phyloP scores from a whole-genome alignment of 2,888 invertebrate genomes.

The Endomychus coccineus region DNA sequence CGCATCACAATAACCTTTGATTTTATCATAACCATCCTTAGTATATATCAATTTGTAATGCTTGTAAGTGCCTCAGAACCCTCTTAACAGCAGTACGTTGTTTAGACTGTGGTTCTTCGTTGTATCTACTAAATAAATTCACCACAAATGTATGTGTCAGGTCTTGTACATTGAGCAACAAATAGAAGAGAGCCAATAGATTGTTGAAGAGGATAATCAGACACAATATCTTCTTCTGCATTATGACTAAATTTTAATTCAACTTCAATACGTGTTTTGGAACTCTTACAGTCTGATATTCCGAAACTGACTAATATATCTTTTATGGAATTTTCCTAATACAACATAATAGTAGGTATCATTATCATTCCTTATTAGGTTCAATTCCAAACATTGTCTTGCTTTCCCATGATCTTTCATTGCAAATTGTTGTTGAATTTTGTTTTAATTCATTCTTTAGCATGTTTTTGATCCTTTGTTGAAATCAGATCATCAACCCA shows the following conservation, averaged over 20 bases:
- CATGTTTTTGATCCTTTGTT: not conserved
- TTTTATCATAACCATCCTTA: not conserved
- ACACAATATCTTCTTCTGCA: not conserved
- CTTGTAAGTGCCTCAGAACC: constrained; percentile 6
- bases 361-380: not conserved
- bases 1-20: constrained; percentile 3
- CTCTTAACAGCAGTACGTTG: constrained; percentile 3
- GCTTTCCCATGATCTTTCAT: not conserved
- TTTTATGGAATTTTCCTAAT: not conserved
- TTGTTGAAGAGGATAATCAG: not conserved
- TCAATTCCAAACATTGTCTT: constrained; percentile 1
- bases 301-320: not conserved
- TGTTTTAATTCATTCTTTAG: not conserved
- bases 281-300: not conserved
- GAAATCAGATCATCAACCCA: constrained; percentile 1
- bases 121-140: not conserved
- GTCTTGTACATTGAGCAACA: constrained; percentile 2
- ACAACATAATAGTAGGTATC: not conserved
- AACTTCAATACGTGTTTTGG: not conserved
- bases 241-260: not conserved
- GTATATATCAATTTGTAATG: constrained; percentile 1
- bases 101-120: constrained; percentile 2
- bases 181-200: not conserved
- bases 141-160: not conserved
- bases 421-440: not conserved